Evolutionary conservation across 2,797 vertebrate genomes (phyloP).

Genomic region (Liasis olivaceus): DNA sequence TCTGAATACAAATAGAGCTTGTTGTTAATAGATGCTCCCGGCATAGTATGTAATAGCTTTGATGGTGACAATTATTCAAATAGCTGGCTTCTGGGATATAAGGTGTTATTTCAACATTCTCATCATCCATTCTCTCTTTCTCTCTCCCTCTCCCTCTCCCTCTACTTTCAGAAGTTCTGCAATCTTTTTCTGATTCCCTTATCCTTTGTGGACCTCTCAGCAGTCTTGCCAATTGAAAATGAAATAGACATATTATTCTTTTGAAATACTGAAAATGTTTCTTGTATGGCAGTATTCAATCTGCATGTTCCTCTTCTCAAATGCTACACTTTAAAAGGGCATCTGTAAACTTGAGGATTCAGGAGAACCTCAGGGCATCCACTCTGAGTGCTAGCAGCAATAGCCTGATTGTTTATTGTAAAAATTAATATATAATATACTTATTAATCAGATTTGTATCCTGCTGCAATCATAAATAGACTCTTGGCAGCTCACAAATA

Average conservation of each 20-base stretch:
- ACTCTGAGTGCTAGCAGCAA: not conserved
- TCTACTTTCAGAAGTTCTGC: slow-evolving; percentile 39
- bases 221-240: slow-evolving; percentile 34
- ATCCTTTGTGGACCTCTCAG: slow-evolving; percentile 38
- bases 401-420: not conserved
- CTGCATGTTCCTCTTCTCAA: slow-evolving; percentile 25
- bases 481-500: not conserved
- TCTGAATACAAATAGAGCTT: not conserved
- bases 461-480: not conserved
- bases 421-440: not conserved
- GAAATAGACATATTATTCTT: slow-evolving; percentile 26
- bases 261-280: slow-evolving; percentile 15
- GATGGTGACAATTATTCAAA: slow-evolving; percentile 21
- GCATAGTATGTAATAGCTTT: slow-evolving; percentile 5
- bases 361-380: not conserved
- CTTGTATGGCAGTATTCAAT: not conserved
- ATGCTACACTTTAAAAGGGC: accelerated
- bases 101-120: slow-evolving; percentile 33
- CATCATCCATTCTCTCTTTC: slow-evolving; percentile 37
- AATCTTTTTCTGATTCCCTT: slow-evolving; percentile 18
- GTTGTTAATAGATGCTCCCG: not conserved
- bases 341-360: not conserved
- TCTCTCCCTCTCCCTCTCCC: not conserved
- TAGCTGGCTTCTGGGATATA: not conserved
- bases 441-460: not conserved